phyloP scores from a whole-genome alignment of 1,140 invertebrate genomes.

The Drosophila murphyi region DNA sequence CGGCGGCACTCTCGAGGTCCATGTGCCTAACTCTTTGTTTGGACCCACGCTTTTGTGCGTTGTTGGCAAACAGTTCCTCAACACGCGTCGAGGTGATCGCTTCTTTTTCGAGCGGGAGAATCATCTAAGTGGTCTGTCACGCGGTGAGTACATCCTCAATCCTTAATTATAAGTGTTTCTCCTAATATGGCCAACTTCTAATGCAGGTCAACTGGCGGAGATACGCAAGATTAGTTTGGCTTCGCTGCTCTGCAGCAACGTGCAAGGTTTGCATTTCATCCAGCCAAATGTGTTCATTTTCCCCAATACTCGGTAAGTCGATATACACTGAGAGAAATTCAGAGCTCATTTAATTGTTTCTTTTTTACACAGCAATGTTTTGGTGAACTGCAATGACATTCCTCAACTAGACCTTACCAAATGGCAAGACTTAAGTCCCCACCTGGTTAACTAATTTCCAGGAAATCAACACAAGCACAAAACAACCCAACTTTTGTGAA shows the following conservation, averaged over 20 bases:
- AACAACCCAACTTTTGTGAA: too few relatives aligned
- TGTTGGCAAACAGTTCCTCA: slow-evolving; percentile 93
- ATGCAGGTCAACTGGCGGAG: slow-evolving; percentile 92
- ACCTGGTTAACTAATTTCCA: slow-evolving; percentile 36
- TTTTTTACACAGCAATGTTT: slow-evolving; percentile 84
- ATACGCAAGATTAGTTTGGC: slow-evolving; percentile 93
- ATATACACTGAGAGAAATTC: background rate
- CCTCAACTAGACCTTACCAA: slow-evolving; percentile 87
- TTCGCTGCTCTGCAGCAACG: slow-evolving; percentile 94
- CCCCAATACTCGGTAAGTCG: slow-evolving; percentile 65
- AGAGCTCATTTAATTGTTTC: background rate
- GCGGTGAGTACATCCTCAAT: slow-evolving; percentile 86
- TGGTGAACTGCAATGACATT: slow-evolving; percentile 86
- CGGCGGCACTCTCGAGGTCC: slow-evolving; percentile 91
- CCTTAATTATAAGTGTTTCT: background rate
- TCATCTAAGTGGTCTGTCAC: slow-evolving; percentile 88
- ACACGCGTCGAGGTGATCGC: slow-evolving; percentile 91
- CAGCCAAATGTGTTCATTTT: slow-evolving; percentile 89
- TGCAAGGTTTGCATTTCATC: slow-evolving; percentile 88
- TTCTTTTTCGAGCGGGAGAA: slow-evolving; percentile 92
- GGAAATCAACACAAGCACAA: too few relatives aligned
- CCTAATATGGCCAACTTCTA: background rate
- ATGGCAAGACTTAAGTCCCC: slow-evolving; percentile 86
- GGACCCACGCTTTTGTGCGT: slow-evolving; percentile 97
- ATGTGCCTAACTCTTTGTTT: slow-evolving; percentile 90